These are phyloP conservation scores for Chrysolina oricalcia DNA, from an alignment of 2,888 invertebrate genomes.

Conservation along the genomic window DNA sequence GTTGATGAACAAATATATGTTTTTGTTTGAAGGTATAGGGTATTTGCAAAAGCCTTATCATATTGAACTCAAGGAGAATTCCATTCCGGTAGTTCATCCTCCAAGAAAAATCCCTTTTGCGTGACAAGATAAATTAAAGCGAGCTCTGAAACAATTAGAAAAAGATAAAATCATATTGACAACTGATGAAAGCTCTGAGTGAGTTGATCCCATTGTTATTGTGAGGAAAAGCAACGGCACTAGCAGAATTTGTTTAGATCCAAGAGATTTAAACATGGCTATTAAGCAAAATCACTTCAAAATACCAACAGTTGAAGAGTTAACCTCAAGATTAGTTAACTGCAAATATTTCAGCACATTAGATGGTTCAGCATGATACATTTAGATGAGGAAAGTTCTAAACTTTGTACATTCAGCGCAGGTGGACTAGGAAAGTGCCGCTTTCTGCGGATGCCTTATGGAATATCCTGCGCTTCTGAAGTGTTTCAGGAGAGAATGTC, in stretches of 20 bases:
- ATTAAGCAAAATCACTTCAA: constrained; percentile 35
- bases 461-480: constrained; percentile 16
- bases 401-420: constrained; percentile 11
- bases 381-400: constrained; percentile 10
- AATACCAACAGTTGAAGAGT: constrained; percentile 48
- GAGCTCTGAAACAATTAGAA: constrained; percentile 11
- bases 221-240: constrained; percentile 33
- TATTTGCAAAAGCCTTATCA: constrained; percentile 38
- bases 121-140: constrained; percentile 35
- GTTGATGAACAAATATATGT: constrained; percentile 50
- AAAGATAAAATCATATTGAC: neutral
- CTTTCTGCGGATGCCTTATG: constrained; percentile 5
- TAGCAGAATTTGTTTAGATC: constrained; percentile 47
- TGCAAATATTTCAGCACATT: constrained; percentile 17
- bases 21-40: constrained; percentile 39
- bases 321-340: constrained; percentile 41
- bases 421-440: constrained; percentile 6
- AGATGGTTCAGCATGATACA: constrained; percentile 17
- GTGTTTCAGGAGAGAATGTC: constrained; percentile 8
- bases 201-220: neutral
- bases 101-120: constrained; percentile 37
- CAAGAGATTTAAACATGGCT: constrained; percentile 36
- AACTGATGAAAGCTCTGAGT: constrained; percentile 9
- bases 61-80: constrained; percentile 38
- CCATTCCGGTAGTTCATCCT: constrained; percentile 35